A percentile compares a stretch with the other conserved stretches of the same genome.
Evolutionary conservation across 1,140 invertebrate genomes (phyloP).

Genomic region (Danaus plexippus): DNA sequence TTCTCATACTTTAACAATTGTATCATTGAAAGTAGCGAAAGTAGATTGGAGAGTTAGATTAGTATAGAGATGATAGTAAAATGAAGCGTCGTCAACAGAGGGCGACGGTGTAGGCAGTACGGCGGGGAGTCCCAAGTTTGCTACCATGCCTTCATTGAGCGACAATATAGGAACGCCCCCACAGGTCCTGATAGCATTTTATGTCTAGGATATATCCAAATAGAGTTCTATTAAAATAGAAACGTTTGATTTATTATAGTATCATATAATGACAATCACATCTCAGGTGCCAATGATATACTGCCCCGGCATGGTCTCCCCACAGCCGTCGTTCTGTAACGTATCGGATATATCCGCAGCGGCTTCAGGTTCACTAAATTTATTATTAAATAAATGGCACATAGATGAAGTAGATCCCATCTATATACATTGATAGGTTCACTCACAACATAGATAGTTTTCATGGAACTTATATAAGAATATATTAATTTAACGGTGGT

Average conservation of each 20-base stretch:
- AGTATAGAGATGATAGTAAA: too few relatives aligned
- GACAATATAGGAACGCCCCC: constrained; percentile 44
- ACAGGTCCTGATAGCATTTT: constrained; percentile 35
- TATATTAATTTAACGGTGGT: constrained; percentile 9
- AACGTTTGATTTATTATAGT: too few relatives aligned
- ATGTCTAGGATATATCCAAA: constrained; percentile 5
- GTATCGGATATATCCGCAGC: constrained; percentile 56
- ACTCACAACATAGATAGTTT: too few relatives aligned
- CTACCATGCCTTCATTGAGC: constrained; percentile 40
- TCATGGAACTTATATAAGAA: too few relatives aligned
- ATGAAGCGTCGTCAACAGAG: constrained; percentile 31
- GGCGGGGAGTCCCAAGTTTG: constrained; percentile 53
- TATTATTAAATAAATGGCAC: not conserved
- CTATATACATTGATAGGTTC: too few relatives aligned
- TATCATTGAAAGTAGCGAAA: too few relatives aligned
- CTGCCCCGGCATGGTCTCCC: constrained; percentile 62
- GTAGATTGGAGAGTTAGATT: too few relatives aligned
- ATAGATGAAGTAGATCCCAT: constrained; percentile 4
- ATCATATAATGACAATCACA: too few relatives aligned
- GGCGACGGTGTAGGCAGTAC: constrained; percentile 47
- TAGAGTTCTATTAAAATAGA: not conserved
- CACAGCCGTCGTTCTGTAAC: constrained; percentile 62
- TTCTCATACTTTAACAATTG: not conserved
- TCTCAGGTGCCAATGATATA: constrained; percentile 59
- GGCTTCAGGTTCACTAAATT: constrained; percentile 43